phyloP scores from a whole-genome alignment of 2,888 invertebrate species.

The Trichopoda pennipes region DNA sequence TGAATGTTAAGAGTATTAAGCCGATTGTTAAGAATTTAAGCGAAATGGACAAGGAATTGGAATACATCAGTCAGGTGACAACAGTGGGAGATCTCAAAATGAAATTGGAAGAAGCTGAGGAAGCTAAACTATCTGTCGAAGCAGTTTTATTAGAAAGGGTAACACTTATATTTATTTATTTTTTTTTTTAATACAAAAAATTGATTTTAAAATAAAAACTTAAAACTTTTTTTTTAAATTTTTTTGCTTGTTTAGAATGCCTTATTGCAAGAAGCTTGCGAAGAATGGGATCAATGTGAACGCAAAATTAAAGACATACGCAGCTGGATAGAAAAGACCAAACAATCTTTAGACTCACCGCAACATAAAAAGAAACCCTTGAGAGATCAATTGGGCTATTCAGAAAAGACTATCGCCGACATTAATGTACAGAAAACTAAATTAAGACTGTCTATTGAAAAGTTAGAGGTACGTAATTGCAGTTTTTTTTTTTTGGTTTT shows the following conservation, averaged over 20 bases:
- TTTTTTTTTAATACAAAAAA: no score
- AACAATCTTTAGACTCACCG: conserved; percentile 88
- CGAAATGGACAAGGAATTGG: conserved; percentile 95
- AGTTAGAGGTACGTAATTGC: conserved; percentile 88
- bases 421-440: conserved; percentile 94
- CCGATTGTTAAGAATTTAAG: conserved; percentile 92
- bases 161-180: conserved; percentile 68
- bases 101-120: conserved; percentile 92
- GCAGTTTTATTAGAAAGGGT: conserved; percentile 92
- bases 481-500: no score
- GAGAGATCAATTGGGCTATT: conserved; percentile 90
- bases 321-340: conserved; percentile 93
- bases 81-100: conserved; percentile 92
- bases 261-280: conserved; percentile 93
- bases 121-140: conserved; percentile 92
- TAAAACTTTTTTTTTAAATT: neutral
- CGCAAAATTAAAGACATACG: conserved; percentile 94
- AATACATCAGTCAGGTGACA: conserved; percentile 90
- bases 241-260: conserved; percentile 84
- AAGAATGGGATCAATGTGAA: conserved; percentile 98
- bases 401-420: conserved; percentile 93
- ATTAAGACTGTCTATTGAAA: conserved; percentile 93
- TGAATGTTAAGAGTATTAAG: conserved; percentile 93
- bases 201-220: no score
- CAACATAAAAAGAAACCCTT: conserved; percentile 93